Evolutionary conservation across 2,113 vertebrate species (phyloP), one percentile per base, ranked within the genome.

Genomic region (Chionodraco myersi): DNA sequence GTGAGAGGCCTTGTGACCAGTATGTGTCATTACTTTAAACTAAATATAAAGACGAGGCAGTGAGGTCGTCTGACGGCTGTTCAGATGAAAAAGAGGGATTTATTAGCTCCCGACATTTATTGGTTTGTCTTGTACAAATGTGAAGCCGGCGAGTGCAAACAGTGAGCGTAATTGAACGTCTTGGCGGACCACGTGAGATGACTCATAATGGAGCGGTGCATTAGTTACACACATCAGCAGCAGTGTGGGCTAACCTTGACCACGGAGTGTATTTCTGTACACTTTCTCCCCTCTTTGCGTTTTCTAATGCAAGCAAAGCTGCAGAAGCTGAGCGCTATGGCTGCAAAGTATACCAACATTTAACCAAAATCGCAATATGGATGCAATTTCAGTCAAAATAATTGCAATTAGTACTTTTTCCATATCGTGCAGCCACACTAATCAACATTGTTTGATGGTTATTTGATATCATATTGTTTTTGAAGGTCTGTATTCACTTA

Each of bases 31-130:
- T 84, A 79, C 63, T 86, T 88, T 74, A 76, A 85, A 72, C 88
- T 89, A 92, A 90, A 92, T 90, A 85, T 87, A 85, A 86, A 87
- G 61, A 78, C 68, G 64, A 81, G 87, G 84, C 85, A 75, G 51
- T 3, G 68, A 73, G 91, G 88, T 80, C 62, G 26, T 72, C 23
- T 34, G 75, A 75, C 6, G 70, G 45, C 74, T 57, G 71, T 44
- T 34, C 13, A 10, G 61, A 51, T 75, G 70, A 70, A 72, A 69
- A 72, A 63, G 75, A 60, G 16, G 75, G 58, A 14, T 67, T 85
- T 83, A 81, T 86, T 77, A 85, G 64, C 87, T 74, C 63, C 9
- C 47, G 41, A 1, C 11, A 3, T 76, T 89, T 69, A 80, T 84
- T 58, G 77, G 75, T 84, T 58, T 75, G 80, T 64, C 75, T 82